Evolutionary conservation across 2,888 invertebrate species (phyloP), one percentile per base, ranked within the genome.

Genomic region (Megalurothrips usitatus): DNA sequence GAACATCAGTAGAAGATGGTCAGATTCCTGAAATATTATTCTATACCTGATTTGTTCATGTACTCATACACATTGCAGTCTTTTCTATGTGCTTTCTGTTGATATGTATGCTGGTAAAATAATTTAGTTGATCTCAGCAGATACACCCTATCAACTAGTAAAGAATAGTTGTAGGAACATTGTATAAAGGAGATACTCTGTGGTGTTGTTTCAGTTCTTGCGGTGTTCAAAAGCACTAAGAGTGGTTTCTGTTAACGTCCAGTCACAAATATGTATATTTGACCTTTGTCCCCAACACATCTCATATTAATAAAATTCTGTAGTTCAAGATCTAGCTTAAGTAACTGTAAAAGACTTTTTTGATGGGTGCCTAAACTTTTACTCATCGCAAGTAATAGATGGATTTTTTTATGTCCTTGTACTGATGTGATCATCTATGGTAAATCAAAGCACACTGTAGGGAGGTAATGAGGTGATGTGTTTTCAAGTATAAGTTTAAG

Each of bases 21-120:
- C 96, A 96, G 88, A 94, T 96, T 84, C 96, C 96, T 14, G 94
- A 95, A 86, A 92, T 96, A 82, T 93, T 95, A 84, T 96, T 95
- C 89, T 94, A 94, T 85, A 90, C 90, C 83, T 92, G 88, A 88
- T 84, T 34, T 49, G 43, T 34, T 79, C 4, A 34, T 43, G 34
- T 6, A 43, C 34, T 43, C 34, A 4, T 6, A 6, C 6, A 43
- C 6, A 43, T 43, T 43, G 34, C 34, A 43, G 34, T 43, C 34
- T 43, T n/a, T 43, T 43, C 34, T 43, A 4, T 43, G 34, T 43
- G 34, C 6, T 43, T 43, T 43, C 34, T 43, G 6, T 43, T 43
- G 34, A 43, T 4, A 6, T 43, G 34, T 2, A 43, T 43, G 34
- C 34, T 43, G 34, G 34, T 52, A 52, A 19, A 52, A 19, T 3